Evolutionary conservation across 2,797 vertebrate species (phyloP), one percentile per base, ranked within the genome.

Genomic region (Galaxias olidus): DNA sequence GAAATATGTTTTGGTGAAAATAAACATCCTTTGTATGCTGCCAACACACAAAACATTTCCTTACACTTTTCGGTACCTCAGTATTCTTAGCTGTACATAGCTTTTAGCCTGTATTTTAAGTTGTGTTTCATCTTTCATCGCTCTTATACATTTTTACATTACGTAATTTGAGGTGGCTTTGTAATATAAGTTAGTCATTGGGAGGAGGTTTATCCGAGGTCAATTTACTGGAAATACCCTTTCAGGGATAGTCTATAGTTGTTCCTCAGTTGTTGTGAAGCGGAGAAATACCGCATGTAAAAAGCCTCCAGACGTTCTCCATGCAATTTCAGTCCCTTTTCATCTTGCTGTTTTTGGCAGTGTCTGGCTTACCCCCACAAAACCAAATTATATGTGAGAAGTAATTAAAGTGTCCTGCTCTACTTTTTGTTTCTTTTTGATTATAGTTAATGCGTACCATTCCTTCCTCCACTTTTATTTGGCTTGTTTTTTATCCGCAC

Each of bases 371-470:
- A 68, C 74, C 77, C 86, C 77, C 75, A 74, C 82, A 85, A 87
- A 89, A 86, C 83, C 77, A 88, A 91, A 91, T 91, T 88, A 90
- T 88, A 90, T 82, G 82, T 84, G 78, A 87, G 83, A 83, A 83
- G 82, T 87, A 91, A 92, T 87, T 90, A 90, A 89, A 90, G 86
- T 84, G 78, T 87, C 75, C 75, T 77, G 84, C 84, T 79, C 80
- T 86, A 79, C 64, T 87, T 88, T 85, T 85, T 86, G 83, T 89
- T 91, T 88, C 85, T 87, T 89, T 90, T 89, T 92, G 87, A 92
- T 92, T 90, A 88, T 88, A 84, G 88, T 89, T 91, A 86, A 92
- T 91, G 84, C 50, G 66, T 83, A 81, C 86, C 88, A 87, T 90
- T 87, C 90, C 73, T 12, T 76, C 83, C 79, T 81, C 69, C 43